These are phyloP conservation scores for Anguilla marmorata DNA, from an alignment of 2,797 vertebrate species.

Conservation along the genomic window DNA sequence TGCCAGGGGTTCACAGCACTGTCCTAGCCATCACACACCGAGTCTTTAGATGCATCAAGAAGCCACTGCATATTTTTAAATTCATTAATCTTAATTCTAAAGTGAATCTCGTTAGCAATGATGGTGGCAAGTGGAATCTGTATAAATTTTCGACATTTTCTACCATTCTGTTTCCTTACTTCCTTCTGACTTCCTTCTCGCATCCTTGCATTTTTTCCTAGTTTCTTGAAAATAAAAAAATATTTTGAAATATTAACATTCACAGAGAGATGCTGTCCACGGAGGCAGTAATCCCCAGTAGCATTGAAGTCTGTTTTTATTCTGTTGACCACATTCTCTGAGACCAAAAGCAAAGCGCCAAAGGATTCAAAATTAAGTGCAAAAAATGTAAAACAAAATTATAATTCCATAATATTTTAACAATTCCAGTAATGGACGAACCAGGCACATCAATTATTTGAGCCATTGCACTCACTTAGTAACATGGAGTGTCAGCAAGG, in stretches of 20 bases:
- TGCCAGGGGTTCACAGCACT: not conserved
- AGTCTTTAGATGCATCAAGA: not conserved
- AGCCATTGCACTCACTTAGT: too few relatives aligned
- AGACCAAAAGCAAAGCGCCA: not conserved
- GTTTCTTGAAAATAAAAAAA: conserved; percentile 4
- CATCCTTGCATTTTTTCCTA: not conserved
- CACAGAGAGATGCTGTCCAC: not conserved
- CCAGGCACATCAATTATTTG: too few relatives aligned
- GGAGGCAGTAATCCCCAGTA: not conserved
- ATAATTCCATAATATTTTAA: too few relatives aligned
- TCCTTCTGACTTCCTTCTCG: not conserved
- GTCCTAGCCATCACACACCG: not conserved
- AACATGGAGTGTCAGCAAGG: too few relatives aligned
- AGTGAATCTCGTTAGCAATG: not conserved
- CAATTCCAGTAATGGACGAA: too few relatives aligned
- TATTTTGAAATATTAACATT: not conserved
- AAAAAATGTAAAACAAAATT: too few relatives aligned
- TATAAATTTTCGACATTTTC: not conserved
- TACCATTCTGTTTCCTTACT: not conserved
- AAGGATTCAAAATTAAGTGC: not conserved
- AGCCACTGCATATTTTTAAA: not conserved
- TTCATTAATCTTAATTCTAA: not conserved
- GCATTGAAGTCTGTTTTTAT: not conserved
- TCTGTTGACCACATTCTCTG: not conserved
- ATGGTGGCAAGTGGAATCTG: not conserved